Evolutionary conservation across 2,797 vertebrate genomes (phyloP).

Genomic region (Esox masquinongy): DNA sequence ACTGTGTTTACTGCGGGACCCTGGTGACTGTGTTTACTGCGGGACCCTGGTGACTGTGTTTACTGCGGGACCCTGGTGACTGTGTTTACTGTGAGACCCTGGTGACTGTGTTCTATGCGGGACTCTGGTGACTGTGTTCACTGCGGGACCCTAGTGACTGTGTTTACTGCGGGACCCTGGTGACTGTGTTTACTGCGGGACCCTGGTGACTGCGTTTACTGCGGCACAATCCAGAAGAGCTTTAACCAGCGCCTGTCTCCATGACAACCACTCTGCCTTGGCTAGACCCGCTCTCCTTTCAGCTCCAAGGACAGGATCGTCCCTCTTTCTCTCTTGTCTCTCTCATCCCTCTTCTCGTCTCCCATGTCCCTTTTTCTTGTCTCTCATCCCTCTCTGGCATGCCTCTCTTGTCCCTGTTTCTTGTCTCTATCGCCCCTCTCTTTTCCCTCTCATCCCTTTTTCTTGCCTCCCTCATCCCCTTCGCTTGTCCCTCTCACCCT

Average conservation of each 20-base stretch:
- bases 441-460: background rate
- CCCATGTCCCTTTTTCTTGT: background rate
- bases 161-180: too few species aligned
- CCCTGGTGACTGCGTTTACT: slow-evolving; percentile 63
- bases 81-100: slow-evolving; percentile 69
- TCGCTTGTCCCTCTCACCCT: too few species aligned
- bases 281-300: slow-evolving; percentile 67
- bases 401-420: background rate
- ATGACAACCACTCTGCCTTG: slow-evolving; percentile 77
- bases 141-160: too few species aligned
- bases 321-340: background rate
- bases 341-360: background rate
- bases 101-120: too few species aligned
- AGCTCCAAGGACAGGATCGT: slow-evolving; percentile 73
- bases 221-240: slow-evolving; percentile 73
- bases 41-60: slow-evolving; percentile 60
- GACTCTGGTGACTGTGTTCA: too few species aligned
- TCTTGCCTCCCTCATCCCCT: background rate
- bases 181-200: too few species aligned
- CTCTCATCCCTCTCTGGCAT: background rate
- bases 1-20: slow-evolving; percentile 64
- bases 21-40: slow-evolving; percentile 66
- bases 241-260: slow-evolving; percentile 75
- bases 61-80: slow-evolving; percentile 56
- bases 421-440: background rate